phyloP scores from a whole-genome alignment of 2,797 vertebrate genomes.

The Onychomys arenicola region DNA sequence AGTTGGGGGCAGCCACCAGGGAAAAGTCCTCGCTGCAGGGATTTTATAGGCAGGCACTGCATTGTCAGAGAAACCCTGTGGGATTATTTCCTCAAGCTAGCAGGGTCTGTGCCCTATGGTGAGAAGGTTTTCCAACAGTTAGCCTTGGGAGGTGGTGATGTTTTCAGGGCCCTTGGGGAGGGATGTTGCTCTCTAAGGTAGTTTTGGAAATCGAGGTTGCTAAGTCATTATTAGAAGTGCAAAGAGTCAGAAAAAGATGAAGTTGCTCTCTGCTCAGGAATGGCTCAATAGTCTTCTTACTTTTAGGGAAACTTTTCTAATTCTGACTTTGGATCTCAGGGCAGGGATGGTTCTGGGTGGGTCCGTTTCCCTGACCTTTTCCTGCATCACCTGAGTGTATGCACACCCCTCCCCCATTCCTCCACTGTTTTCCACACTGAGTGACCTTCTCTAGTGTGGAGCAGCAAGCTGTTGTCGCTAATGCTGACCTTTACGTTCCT shows the following conservation, averaged over 20 bases:
- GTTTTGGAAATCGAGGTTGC: background rate
- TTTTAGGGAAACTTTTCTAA: background rate
- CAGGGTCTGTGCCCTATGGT: background rate
- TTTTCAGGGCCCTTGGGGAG: background rate
- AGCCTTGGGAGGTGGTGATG: background rate
- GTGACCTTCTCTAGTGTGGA: background rate
- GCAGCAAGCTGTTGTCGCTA: background rate
- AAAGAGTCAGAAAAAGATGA: background rate
- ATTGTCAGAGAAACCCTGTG: background rate
- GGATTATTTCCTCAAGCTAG: background rate
- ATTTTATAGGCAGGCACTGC: background rate
- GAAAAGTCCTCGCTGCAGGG: background rate
- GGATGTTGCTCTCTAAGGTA: background rate
- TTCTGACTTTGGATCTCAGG: background rate
- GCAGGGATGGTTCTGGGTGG: background rate
- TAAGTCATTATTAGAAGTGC: background rate
- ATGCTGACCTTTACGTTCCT: background rate
- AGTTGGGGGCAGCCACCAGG: background rate
- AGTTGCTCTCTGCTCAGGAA: background rate
- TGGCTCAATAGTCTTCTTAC: background rate
- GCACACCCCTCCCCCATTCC: accelerated
- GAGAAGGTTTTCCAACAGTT: background rate
- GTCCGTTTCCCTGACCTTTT: background rate
- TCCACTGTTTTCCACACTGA: background rate
- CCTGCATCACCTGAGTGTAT: accelerated